Evolutionary conservation across 1,140 invertebrate genomes (phyloP).

Genomic region (Drosophila biarmipes): DNA sequence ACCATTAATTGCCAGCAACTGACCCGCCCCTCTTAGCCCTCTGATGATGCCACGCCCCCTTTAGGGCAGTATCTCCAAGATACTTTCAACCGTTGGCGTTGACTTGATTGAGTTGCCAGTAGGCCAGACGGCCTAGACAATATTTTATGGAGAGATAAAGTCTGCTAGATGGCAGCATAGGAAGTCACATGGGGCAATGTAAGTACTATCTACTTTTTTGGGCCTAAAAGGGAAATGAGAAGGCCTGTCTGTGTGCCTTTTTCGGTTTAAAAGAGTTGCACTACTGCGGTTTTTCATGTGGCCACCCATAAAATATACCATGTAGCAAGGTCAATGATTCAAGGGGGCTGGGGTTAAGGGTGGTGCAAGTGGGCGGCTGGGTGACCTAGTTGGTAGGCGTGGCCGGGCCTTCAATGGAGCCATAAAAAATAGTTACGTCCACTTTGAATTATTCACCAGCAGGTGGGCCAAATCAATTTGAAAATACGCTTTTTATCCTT

Average conservation of each 20-base stretch:
- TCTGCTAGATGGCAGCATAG: not conserved
- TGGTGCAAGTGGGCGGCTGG: not conserved
- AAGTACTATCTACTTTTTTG: not conserved
- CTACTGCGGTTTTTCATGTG: constrained; percentile 43
- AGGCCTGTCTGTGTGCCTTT: constrained; percentile 1
- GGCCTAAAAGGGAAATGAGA: not conserved
- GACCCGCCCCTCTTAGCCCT: not conserved
- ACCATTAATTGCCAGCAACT: constrained; percentile 37
- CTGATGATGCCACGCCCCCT: not conserved
- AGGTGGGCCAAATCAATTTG: constrained; percentile 39
- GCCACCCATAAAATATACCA: constrained; percentile 48
- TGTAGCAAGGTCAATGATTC: constrained; percentile 43
- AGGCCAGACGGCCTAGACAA: constrained; percentile 20
- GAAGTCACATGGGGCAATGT: not conserved
- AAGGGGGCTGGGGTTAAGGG: not conserved
- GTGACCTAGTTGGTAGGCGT: constrained; percentile 32
- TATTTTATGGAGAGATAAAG: constrained; percentile 15
- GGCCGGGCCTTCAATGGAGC: constrained; percentile 30
- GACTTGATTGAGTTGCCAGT: constrained; percentile 24
- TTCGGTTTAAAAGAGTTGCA: constrained; percentile 43
- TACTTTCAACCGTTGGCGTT: constrained; percentile 15
- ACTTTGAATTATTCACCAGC: constrained; percentile 53
- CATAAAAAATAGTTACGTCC: constrained; percentile 55
- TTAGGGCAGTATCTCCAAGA: constrained; percentile 1
- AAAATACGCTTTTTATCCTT: constrained; percentile 20